phyloP scores from a whole-genome alignment of 2,113 vertebrate species.

The Odontesthes bonariensis region DNA sequence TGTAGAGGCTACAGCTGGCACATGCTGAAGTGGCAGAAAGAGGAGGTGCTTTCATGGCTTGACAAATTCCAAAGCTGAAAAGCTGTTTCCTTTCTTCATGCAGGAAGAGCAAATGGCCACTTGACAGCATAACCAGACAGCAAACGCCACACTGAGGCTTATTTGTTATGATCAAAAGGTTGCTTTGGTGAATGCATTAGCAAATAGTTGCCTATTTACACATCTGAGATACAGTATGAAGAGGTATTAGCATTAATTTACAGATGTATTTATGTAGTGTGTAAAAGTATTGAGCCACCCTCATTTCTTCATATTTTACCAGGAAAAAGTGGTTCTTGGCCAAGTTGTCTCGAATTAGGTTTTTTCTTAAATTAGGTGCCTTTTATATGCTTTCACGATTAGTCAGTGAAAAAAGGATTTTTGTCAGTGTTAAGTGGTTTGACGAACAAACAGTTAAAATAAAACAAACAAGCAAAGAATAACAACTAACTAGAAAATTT shows the following conservation, averaged over 20 bases:
- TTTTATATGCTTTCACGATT: not conserved
- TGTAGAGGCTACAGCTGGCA: not conserved
- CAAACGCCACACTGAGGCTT: not conserved
- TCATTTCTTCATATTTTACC: not conserved
- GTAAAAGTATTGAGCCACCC: not conserved
- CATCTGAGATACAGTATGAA: not conserved
- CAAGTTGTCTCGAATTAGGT: not conserved
- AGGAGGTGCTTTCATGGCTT: not conserved
- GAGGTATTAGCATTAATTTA: not conserved
- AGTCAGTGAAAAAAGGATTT: too few species aligned
- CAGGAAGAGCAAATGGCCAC: not conserved
- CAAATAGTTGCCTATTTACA: not conserved
- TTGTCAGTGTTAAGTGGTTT: too few species aligned
- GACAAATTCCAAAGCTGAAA: slow-evolving; percentile 7
- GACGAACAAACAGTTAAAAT: too few species aligned
- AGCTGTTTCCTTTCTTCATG: slow-evolving; percentile 7
- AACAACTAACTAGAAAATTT: too few species aligned
- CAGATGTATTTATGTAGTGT: not conserved
- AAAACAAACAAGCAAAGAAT: not conserved
- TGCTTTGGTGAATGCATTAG: not conserved
- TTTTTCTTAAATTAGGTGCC: not conserved
- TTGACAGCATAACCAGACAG: not conserved
- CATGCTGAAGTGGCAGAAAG: not conserved
- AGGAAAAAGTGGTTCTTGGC: not conserved
- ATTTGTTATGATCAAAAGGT: slow-evolving; percentile 1